phyloP scores from a whole-genome alignment of 92 coral and sea anemone genomes.

The Actinernus sp. region DNA sequence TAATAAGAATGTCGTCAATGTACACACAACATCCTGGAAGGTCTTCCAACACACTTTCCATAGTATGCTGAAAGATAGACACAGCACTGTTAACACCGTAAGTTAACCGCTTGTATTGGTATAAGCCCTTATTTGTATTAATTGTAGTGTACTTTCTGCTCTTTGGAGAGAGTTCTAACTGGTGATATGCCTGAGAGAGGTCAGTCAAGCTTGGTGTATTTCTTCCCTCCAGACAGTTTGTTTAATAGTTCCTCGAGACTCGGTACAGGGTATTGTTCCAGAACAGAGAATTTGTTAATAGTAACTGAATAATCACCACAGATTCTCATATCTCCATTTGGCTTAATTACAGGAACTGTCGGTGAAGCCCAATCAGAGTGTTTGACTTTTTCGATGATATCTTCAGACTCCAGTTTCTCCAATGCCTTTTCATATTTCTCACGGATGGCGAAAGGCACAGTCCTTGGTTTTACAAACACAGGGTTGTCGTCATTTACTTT shows the following conservation, averaged over 20 bases:
- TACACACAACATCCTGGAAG: constrained; percentile 46
- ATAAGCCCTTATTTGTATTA: constrained; percentile 45
- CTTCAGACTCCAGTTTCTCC: constrained; percentile 40
- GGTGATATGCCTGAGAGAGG: constrained; percentile 73
- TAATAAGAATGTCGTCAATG: constrained; percentile 16
- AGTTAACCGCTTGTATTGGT: constrained; percentile 26
- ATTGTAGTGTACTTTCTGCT: constrained; percentile 35
- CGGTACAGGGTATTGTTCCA: constrained; percentile 57
- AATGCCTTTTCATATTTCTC: constrained; percentile 27
- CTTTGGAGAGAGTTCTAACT: constrained; percentile 42
- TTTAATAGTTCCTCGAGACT: constrained; percentile 40
- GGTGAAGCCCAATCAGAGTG: constrained; percentile 63
- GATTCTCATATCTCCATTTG: constrained; percentile 34
- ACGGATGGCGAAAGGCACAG: constrained; percentile 61
- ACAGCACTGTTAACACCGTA: constrained; percentile 45
- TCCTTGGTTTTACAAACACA: constrained; percentile 28
- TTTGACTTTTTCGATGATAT: constrained; percentile 51
- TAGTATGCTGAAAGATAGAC: constrained; percentile 26
- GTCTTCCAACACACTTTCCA: constrained; percentile 29
- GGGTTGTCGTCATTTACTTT: constrained; percentile 25
- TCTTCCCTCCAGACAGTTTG: constrained; percentile 36
- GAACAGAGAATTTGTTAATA: constrained; percentile 32
- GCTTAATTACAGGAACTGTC: constrained; percentile 49
- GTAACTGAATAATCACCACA: constrained; percentile 47
- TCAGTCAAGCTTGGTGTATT: constrained; percentile 51